These are phyloP conservation scores for Pelosia muscerda DNA, from an alignment of 2,888 invertebrate species.

Conservation along the genomic window DNA sequence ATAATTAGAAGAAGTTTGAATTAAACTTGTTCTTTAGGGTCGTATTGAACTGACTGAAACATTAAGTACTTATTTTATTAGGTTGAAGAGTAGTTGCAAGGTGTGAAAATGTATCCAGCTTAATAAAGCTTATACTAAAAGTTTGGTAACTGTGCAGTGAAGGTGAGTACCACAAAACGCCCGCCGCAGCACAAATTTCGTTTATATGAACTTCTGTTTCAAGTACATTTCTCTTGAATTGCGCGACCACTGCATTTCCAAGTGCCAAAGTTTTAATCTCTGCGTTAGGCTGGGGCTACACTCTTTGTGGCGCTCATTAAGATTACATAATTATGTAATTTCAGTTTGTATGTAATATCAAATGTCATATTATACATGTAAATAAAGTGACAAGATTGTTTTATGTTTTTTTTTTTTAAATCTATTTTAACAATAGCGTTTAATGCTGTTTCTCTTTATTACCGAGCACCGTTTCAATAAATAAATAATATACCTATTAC, in stretches of 20 bases:
- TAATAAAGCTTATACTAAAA: slow-evolving; percentile 56
- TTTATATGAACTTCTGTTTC: slow-evolving; percentile 84
- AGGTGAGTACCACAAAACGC: slow-evolving; percentile 70
- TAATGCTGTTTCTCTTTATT: too few relatives aligned
- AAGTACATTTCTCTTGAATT: slow-evolving; percentile 80
- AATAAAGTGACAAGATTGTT: too few relatives aligned
- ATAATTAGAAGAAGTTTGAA: slow-evolving; percentile 65
- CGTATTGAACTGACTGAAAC: neutral
- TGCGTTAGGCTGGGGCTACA: slow-evolving; percentile 62
- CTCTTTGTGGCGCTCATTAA: slow-evolving; percentile 57
- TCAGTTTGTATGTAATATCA: too few relatives aligned
- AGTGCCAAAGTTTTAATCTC: slow-evolving; percentile 84
- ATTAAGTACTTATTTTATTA: neutral
- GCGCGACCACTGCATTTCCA: slow-evolving; percentile 79
- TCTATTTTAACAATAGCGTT: too few relatives aligned
- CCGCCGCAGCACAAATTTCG: slow-evolving; percentile 81
- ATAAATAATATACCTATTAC: too few relatives aligned
- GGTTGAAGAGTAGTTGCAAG: slow-evolving; percentile 1
- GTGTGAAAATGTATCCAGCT: slow-evolving; percentile 62
- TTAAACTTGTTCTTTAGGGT: slow-evolving; percentile 34
- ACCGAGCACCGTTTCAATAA: too few relatives aligned
- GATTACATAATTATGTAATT: too few relatives aligned
- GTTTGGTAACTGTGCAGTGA: slow-evolving; percentile 64
- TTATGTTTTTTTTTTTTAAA: too few relatives aligned
- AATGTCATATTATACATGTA: too few relatives aligned